Evolutionary conservation across 2,888 invertebrate genomes (phyloP).

Genomic region (Acanthosepion esculentum): DNA sequence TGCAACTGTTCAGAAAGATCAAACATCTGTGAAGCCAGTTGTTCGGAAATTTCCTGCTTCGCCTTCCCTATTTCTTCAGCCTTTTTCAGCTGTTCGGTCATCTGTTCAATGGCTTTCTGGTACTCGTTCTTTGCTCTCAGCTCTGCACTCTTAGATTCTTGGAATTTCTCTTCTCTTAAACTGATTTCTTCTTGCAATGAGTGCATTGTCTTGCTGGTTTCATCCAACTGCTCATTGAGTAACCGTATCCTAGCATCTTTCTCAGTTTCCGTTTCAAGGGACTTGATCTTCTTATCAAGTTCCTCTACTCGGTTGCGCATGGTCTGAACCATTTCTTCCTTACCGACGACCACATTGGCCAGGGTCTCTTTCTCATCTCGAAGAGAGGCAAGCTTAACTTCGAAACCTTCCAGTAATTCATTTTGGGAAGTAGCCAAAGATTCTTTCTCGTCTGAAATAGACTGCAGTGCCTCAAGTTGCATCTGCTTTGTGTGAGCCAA

Average conservation of each 20-base stretch:
- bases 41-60: neutral
- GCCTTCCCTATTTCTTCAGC: constrained; percentile 47
- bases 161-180: constrained; percentile 49
- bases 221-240: constrained; percentile 49
- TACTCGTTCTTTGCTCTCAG: constrained; percentile 50
- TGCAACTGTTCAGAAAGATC: constrained; percentile 45
- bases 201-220: constrained; percentile 48
- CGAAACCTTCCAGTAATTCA: neutral
- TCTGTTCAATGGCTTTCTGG: constrained; percentile 52
- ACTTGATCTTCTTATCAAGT: neutral
- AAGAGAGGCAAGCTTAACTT: neutral
- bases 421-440: neutral
- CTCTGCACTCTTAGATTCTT: constrained; percentile 49
- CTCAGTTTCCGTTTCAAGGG: constrained; percentile 42
- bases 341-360: neutral
- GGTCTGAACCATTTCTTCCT: neutral
- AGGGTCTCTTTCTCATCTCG: constrained; percentile 12
- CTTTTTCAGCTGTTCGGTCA: constrained; percentile 51
- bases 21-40: constrained; percentile 42
- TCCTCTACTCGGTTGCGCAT: constrained; percentile 20
- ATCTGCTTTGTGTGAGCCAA: neutral
- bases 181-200: constrained; percentile 50
- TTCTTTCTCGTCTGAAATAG: neutral
- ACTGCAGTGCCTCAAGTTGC: constrained; percentile 33
- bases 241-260: constrained; percentile 49